Conservation (phyloP, 2,797 vertebrate species). For the Acanthurus leucopareius region DNA sequence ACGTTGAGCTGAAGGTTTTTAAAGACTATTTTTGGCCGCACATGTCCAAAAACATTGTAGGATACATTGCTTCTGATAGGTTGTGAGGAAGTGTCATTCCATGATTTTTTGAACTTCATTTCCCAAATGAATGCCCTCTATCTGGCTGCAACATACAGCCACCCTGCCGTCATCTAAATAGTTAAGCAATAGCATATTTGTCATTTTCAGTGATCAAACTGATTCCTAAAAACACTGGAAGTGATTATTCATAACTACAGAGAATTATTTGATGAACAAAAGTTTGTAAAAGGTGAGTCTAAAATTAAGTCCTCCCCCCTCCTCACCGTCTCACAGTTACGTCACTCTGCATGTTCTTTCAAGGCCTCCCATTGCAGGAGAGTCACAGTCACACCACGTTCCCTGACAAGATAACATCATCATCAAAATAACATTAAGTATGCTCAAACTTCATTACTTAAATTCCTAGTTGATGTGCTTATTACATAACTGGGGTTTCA, state of each 20-base stretch:
- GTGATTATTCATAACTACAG: constrained; percentile 51
- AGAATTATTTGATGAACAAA: constrained; percentile 48
- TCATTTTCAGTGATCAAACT: constrained; percentile 24
- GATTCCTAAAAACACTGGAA: constrained; percentile 19
- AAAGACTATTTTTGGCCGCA: constrained; percentile 66
- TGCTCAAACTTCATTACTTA: not conserved
- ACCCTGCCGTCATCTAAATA: constrained; percentile 9
- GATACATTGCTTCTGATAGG: constrained; percentile 39
- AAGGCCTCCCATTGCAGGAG: constrained; percentile 33
- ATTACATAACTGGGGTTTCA: not conserved
- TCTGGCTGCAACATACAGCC: constrained; percentile 14
- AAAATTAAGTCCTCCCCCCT: constrained; percentile 50
- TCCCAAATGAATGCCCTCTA: not conserved
- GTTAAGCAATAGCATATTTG: not conserved
- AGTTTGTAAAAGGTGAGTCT: constrained; percentile 68
- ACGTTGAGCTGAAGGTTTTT: constrained; percentile 68
- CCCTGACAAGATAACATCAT: constrained; percentile 6
- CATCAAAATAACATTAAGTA: constrained; percentile 8
- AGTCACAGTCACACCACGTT: constrained; percentile 33
- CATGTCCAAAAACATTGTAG: constrained; percentile 62
- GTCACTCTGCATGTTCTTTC: constrained; percentile 47
- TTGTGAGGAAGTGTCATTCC: constrained; percentile 1
- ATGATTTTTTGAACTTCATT: constrained; percentile 4
- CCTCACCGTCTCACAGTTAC: constrained; percentile 27
- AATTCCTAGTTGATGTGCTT: not conserved